phyloP scores from a whole-genome alignment of 64 coral and sea anemone genomes.

The Pocillopora damicornis region DNA sequence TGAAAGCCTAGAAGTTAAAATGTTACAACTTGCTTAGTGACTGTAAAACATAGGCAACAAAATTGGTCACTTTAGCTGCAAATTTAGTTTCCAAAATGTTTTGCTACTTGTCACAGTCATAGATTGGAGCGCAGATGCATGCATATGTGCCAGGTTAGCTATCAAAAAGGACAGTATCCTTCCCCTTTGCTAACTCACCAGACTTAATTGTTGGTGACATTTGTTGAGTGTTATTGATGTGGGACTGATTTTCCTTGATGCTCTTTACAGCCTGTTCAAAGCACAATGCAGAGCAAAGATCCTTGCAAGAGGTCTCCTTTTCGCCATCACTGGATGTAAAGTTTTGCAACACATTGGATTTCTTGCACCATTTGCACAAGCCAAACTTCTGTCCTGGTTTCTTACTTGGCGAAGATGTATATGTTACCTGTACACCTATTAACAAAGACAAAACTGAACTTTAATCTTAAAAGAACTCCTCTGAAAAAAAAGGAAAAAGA shows the following conservation, averaged over 20 bases:
- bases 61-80: no score
- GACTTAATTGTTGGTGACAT: background rate
- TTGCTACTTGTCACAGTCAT: no score
- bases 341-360: slow-evolving; percentile 12
- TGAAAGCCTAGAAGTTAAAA: no score
- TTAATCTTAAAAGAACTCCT: no score
- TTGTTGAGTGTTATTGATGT: slow-evolving; percentile 11
- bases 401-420: background rate
- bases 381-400: background rate
- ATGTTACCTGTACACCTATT: background rate
- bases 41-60: no score
- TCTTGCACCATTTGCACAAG: slow-evolving; percentile 58
- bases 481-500: no score
- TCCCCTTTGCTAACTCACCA: background rate
- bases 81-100: no score
- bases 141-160: no score
- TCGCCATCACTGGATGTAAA: slow-evolving; percentile 42
- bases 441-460: background rate
- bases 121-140: no score
- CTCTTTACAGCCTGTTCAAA: slow-evolving; percentile 48
- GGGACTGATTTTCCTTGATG: slow-evolving; percentile 26
- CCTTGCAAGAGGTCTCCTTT: slow-evolving; percentile 38
- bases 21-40: no score
- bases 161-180: background rate
- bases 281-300: slow-evolving; percentile 42